phyloP scores from a whole-genome alignment of 2,113 vertebrate genomes.

The Myiagra hebetior region DNA sequence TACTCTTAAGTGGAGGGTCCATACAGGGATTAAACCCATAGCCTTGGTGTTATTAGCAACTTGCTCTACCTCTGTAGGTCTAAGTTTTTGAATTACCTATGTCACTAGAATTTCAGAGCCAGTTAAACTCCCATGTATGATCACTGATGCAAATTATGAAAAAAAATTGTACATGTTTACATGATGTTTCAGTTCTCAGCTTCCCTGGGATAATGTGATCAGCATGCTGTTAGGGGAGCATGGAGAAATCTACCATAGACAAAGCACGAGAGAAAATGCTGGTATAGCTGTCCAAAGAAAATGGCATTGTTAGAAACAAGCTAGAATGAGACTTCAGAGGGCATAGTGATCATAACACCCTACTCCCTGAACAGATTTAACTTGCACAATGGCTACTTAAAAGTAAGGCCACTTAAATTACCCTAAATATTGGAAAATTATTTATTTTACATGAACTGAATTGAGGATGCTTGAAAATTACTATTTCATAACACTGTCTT shows the following conservation, averaged over 20 bases:
- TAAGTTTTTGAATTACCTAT: not conserved
- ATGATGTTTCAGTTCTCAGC: not conserved
- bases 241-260: not conserved
- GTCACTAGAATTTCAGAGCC: not conserved
- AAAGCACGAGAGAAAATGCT: not conserved
- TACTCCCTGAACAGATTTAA: not conserved
- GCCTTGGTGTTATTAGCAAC: not conserved
- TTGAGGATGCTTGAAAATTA: not conserved
- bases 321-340: not conserved
- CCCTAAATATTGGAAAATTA: not conserved
- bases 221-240: not conserved
- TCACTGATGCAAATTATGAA: not conserved
- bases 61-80: not conserved
- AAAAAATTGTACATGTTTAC: not conserved
- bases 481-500: not conserved
- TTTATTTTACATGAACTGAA: not conserved
- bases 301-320: not conserved
- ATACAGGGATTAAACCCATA: not conserved
- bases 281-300: not conserved
- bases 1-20: not conserved
- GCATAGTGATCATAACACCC: not conserved
- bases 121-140: not conserved
- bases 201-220: not conserved
- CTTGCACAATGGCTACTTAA: not conserved
- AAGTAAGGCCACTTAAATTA: not conserved